Evolutionary conservation across 1,140 invertebrate genomes (phyloP).

Genomic region (Subanguina moxae): DNA sequence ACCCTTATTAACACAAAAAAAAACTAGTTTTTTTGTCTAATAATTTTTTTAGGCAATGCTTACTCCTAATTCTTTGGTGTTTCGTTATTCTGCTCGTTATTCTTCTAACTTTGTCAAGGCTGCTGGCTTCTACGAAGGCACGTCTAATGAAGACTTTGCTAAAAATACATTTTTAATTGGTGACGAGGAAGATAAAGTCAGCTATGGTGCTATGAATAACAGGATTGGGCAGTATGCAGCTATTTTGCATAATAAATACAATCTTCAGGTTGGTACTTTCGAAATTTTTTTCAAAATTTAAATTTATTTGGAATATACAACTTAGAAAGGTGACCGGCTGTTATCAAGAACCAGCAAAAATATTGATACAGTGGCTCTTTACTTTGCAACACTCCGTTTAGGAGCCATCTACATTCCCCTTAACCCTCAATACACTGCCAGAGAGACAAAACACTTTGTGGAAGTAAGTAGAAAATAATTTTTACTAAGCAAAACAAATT

Average conservation of each 20-base stretch:
- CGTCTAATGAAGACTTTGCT: slow-evolving; percentile 24
- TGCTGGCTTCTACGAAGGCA: slow-evolving; percentile 29
- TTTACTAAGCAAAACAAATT: no score
- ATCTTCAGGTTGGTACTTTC: background rate
- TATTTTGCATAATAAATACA: slow-evolving; percentile 42
- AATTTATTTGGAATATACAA: slow-evolving; percentile 12
- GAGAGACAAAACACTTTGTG: slow-evolving; percentile 56
- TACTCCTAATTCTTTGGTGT: no score
- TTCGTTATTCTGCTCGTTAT: background rate
- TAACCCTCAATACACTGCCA: slow-evolving; percentile 52
- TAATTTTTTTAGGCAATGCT: no score
- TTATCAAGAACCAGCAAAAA: slow-evolving; percentile 50
- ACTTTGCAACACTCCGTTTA: slow-evolving; percentile 50
- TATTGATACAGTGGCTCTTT: slow-evolving; percentile 49
- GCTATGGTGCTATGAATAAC: slow-evolving; percentile 46
- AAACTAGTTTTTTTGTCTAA: no score
- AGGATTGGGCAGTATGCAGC: slow-evolving; percentile 43
- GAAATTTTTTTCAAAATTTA: slow-evolving; percentile 10
- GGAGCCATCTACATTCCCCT: slow-evolving; percentile 57
- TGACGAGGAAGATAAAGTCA: slow-evolving; percentile 26
- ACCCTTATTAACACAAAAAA: no score
- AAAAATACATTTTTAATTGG: slow-evolving; percentile 34
- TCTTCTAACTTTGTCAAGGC: slow-evolving; percentile 34
- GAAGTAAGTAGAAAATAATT: slow-evolving; percentile 33
- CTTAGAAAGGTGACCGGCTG: slow-evolving; percentile 55